These are phyloP conservation scores for Zosterops japonicus DNA, from an alignment of 2,113 vertebrate species.

Conservation along the genomic window DNA sequence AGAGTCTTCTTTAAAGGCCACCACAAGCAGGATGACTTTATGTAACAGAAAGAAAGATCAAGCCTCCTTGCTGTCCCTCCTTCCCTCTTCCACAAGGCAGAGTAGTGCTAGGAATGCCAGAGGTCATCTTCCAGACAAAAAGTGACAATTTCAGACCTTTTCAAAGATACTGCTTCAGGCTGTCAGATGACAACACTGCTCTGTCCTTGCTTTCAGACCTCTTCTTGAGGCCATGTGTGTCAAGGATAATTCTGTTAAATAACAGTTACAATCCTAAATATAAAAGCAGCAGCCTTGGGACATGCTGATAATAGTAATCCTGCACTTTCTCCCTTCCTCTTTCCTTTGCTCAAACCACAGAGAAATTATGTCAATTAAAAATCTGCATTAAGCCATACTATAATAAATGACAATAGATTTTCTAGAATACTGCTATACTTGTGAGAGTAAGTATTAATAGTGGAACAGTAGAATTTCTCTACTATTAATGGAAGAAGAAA, in stretches of 20 bases:
- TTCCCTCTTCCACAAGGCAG: neutral
- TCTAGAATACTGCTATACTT: neutral
- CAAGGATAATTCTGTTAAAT: constrained; percentile 50
- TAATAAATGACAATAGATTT: neutral
- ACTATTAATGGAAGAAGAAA: neutral
- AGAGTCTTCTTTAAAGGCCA: neutral
- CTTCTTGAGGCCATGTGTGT: constrained; percentile 25
- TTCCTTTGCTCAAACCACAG: neutral
- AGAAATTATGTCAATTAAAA: constrained; percentile 26
- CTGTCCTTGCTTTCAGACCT: constrained; percentile 13
- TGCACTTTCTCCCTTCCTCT: neutral
- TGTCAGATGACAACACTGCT: neutral
- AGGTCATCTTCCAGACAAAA: constrained; percentile 11
- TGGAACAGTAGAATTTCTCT: neutral
- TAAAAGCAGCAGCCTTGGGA: constrained; percentile 40
- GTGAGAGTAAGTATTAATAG: neutral
- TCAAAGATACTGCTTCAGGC: constrained; percentile 7
- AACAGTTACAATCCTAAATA: constrained; percentile 40
- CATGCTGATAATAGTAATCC: neutral
- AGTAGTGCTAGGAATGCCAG: neutral
- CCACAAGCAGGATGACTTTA: neutral
- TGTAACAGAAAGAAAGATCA: neutral
- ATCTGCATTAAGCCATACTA: neutral
- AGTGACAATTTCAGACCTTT: constrained; percentile 39
- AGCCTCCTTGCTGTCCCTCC: neutral